Evolutionary conservation across 2,797 vertebrate genomes (phyloP).

Genomic region (Rhincodon typus): DNA sequence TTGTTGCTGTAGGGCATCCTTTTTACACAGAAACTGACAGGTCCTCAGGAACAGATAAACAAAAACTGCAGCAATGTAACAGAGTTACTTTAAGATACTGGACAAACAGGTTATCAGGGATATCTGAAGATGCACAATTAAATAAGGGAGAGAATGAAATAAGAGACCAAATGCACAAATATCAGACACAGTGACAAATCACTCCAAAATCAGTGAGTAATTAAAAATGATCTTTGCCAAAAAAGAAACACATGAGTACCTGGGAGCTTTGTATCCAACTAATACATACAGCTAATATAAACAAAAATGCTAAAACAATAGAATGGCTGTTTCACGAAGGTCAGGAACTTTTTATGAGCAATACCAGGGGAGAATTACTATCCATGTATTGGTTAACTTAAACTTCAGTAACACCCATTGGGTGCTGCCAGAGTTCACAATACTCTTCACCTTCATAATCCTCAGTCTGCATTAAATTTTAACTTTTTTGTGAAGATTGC

Average conservation of each 20-base stretch:
- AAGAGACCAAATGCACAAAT: neutral
- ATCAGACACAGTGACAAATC: neutral
- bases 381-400: neutral
- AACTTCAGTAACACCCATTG: neutral
- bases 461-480: neutral
- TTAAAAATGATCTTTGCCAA: neutral
- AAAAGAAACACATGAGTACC: neutral
- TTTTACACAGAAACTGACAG: neutral
- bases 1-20: neutral
- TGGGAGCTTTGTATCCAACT: neutral
- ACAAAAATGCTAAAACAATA: neutral
- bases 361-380: neutral
- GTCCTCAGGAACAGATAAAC: neutral
- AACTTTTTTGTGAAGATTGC: neutral
- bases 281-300: neutral
- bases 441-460: neutral
- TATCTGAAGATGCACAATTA: neutral
- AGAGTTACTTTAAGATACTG: neutral
- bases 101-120: neutral
- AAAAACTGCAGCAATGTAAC: neutral
- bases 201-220: neutral
- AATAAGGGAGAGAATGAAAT: neutral
- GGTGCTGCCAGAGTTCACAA: neutral
- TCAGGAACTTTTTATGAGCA: neutral
- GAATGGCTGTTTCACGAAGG: neutral